Percentiles rank a stretch among this genome's conserved stretches.
phyloP scores from a whole-genome alignment of 2,888 invertebrate species.

The Calliphora vomitoria region DNA sequence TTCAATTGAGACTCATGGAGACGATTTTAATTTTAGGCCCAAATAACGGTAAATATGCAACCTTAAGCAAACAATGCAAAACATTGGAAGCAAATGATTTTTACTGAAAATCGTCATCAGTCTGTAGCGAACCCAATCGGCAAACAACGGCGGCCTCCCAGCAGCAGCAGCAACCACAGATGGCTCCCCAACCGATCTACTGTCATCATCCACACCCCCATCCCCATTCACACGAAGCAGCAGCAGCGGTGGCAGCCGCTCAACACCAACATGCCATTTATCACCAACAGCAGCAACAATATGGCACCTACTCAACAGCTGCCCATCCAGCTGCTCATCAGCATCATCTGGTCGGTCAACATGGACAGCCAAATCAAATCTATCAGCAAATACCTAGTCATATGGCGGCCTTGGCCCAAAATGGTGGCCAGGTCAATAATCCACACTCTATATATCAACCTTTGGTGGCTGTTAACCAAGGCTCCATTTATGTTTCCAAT shows the following conservation, averaged over 20 bases:
- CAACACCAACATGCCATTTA: conserved; percentile 86
- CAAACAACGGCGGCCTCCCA: conserved; percentile 78
- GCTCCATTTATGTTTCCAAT: conserved; percentile 82
- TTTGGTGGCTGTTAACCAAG: conserved; percentile 81
- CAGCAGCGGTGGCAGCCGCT: conserved; percentile 82
- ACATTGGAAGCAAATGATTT: conserved; percentile 96
- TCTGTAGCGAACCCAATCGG: conserved; percentile 84
- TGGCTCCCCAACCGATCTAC: conserved; percentile 83
- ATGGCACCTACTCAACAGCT: conserved; percentile 81
- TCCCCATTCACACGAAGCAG: conserved; percentile 84
- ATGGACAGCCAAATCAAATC: conserved; percentile 82
- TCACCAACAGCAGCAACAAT: conserved; percentile 83
- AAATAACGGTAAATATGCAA: conserved; percentile 96
- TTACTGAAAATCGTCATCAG: conserved; percentile 93
- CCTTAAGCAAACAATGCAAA: conserved; percentile 98
- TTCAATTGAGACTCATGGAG: conserved; percentile 15
- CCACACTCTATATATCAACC: conserved; percentile 84
- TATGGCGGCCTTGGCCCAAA: conserved; percentile 79
- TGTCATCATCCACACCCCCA: conserved; percentile 85
- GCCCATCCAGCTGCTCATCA: conserved; percentile 79
- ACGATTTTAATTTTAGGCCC: conserved; percentile 85
- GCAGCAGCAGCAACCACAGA: conserved; percentile 78
- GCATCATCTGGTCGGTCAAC: conserved; percentile 80
- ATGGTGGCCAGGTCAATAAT: conserved; percentile 79
- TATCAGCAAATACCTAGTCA: conserved; percentile 84